Percentiles rank a stretch among this genome's conserved stretches.
Evolutionary conservation across 2,888 invertebrate species (phyloP).

Genomic region (Dinocampus coccinellae): DNA sequence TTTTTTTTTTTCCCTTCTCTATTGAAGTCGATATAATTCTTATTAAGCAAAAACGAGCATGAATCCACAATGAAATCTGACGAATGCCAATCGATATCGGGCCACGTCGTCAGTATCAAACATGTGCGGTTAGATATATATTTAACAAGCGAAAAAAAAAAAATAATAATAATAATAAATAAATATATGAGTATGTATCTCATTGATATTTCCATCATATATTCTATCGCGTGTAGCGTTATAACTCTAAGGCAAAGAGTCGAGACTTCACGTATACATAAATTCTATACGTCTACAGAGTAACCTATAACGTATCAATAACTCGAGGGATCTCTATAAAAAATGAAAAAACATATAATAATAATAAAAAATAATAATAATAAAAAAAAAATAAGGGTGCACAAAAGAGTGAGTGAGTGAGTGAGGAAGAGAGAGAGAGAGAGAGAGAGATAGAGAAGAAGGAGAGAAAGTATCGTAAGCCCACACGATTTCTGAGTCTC

Average conservation of each 20-base stretch:
- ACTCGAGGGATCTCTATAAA: slow-evolving; percentile 47
- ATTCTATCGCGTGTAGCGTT: slow-evolving; percentile 16
- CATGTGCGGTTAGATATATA: slow-evolving; percentile 25
- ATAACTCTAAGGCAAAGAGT: slow-evolving; percentile 33
- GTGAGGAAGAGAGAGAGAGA: too few relatives aligned
- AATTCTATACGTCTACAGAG: slow-evolving; percentile 10
- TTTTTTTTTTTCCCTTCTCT: slow-evolving; percentile 45
- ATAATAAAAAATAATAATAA: too few relatives aligned
- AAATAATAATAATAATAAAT: not conserved
- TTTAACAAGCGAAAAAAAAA: not conserved
- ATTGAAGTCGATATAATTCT: slow-evolving; percentile 62
- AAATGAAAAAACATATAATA: too few relatives aligned
- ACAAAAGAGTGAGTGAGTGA: too few relatives aligned
- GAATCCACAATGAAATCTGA: slow-evolving; percentile 59
- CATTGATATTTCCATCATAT: slow-evolving; percentile 22
- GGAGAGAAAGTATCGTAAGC: slow-evolving; percentile 32
- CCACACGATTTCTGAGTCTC: slow-evolving; percentile 7
- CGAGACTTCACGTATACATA: slow-evolving; percentile 22
- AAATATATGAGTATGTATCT: not conserved
- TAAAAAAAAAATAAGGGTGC: too few relatives aligned
- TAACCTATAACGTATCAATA: slow-evolving; percentile 50
- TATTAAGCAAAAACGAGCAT: slow-evolving; percentile 63
- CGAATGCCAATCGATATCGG: slow-evolving; percentile 62
- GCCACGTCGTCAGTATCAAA: slow-evolving; percentile 34
- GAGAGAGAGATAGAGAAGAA: slow-evolving; percentile 35